A percentile compares a stretch with the other conserved stretches of the same genome.
phyloP scores from a whole-genome alignment of 2,888 invertebrate species.

The Acrocera orbiculus region DNA sequence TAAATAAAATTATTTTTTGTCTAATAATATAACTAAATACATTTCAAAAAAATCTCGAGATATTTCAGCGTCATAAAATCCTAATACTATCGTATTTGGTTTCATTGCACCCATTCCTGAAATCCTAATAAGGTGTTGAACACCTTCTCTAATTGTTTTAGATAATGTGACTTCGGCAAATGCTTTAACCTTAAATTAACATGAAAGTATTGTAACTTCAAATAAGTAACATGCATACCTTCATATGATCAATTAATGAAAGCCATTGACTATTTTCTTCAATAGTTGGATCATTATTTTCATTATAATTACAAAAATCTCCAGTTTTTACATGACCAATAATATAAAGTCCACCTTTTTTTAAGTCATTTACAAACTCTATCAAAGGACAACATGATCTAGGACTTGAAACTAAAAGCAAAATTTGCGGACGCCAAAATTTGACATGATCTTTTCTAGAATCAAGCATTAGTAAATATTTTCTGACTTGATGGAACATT shows the following conservation, averaged over 20 bases:
- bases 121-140: conserved; percentile 77
- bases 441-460: conserved; percentile 96
- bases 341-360: conserved; percentile 82
- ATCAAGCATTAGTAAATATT: conserved; percentile 88
- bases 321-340: conserved; percentile 69
- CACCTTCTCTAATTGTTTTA: conserved; percentile 66
- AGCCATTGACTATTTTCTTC: conserved; percentile 80
- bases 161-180: conserved; percentile 90
- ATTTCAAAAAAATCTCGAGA: conserved; percentile 64
- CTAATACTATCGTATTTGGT: conserved; percentile 90
- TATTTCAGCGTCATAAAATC: conserved; percentile 67
- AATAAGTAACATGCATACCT: conserved; percentile 33
- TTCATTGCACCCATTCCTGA: conserved; percentile 99
- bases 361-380: conserved; percentile 93
- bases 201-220: not conserved
- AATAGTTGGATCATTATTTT: conserved; percentile 48
- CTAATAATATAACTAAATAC: conserved; percentile 28
- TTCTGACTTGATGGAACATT: conserved; percentile 96
- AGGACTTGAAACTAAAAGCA: conserved; percentile 82
- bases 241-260: conserved; percentile 83
- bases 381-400: conserved; percentile 80
- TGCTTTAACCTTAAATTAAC: conserved; percentile 56
- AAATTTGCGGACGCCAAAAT: conserved; percentile 96
- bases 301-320: conserved; percentile 25
- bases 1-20: not conserved